These are phyloP conservation scores for Eira barbara DNA, from an alignment of 2,113 vertebrate species.

Conservation along the genomic window DNA sequence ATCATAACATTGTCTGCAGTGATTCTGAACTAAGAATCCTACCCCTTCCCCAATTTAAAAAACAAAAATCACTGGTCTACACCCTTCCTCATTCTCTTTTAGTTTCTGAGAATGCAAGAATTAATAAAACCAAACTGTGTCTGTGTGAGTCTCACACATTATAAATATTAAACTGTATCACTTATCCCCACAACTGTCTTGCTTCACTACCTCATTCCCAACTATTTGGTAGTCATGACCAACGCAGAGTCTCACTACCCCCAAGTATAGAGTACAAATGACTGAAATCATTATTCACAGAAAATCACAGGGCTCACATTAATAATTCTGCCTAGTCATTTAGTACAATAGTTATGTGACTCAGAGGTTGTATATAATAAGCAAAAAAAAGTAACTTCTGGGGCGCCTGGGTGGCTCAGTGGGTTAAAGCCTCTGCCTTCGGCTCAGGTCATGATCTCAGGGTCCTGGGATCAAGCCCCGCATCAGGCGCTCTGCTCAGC, in stretches of 20 bases:
- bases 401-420: too few relatives aligned
- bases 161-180: neutral
- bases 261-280: neutral
- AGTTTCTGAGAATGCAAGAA: neutral
- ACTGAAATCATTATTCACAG: neutral
- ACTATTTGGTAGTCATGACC: accelerated
- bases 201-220: neutral
- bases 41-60: neutral
- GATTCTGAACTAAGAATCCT: neutral
- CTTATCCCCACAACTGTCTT: too few relatives aligned
- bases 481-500: too few relatives aligned
- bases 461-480: too few relatives aligned
- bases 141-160: neutral
- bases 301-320: neutral
- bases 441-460: too few relatives aligned
- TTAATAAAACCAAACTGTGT: neutral
- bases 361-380: neutral
- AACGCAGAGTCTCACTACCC: neutral
- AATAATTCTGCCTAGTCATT: neutral
- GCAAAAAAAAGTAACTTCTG: neutral
- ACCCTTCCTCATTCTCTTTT: neutral
- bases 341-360: neutral
- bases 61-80: neutral
- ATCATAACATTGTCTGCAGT: neutral
- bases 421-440: too few relatives aligned